Conservation (phyloP, 2,113 vertebrate genomes). For the Chionodraco myersi region DNA sequence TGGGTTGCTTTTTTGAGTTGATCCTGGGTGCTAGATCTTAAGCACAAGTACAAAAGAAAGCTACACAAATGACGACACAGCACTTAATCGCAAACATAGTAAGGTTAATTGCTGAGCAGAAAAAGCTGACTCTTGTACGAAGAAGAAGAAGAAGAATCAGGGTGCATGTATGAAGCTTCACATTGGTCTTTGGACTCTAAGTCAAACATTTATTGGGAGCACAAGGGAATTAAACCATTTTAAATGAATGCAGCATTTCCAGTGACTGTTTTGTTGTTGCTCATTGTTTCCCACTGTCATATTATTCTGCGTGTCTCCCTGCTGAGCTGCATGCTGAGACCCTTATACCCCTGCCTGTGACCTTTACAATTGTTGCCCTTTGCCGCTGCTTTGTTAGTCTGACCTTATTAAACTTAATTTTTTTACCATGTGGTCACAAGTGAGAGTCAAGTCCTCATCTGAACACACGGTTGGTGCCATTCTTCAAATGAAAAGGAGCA, state of each 20-base stretch:
- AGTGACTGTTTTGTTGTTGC: slow-evolving; percentile 57
- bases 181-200: not conserved
- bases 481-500: slow-evolving; percentile 39
- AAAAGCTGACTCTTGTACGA: too few relatives aligned
- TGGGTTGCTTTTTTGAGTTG: too few relatives aligned
- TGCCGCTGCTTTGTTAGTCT: slow-evolving; percentile 70
- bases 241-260: slow-evolving; percentile 56
- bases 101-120: too few relatives aligned
- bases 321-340: slow-evolving; percentile 68
- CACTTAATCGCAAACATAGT: too few relatives aligned
- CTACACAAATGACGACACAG: too few relatives aligned
- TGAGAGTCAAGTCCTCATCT: slow-evolving; percentile 76
- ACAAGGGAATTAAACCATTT: slow-evolving; percentile 28
- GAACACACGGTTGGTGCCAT: slow-evolving; percentile 76
- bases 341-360: slow-evolving; percentile 64
- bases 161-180: too few relatives aligned
- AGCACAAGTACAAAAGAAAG: too few relatives aligned
- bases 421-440: slow-evolving; percentile 76
- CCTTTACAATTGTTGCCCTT: slow-evolving; percentile 75
- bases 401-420: slow-evolving; percentile 82
- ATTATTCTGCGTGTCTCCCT: slow-evolving; percentile 59
- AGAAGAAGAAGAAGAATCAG: too few relatives aligned
- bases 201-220: not conserved
- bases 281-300: slow-evolving; percentile 64
- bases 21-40: too few relatives aligned